Conservation (phyloP, 2,888 invertebrate genomes). For the Trichacis sp. region DNA sequence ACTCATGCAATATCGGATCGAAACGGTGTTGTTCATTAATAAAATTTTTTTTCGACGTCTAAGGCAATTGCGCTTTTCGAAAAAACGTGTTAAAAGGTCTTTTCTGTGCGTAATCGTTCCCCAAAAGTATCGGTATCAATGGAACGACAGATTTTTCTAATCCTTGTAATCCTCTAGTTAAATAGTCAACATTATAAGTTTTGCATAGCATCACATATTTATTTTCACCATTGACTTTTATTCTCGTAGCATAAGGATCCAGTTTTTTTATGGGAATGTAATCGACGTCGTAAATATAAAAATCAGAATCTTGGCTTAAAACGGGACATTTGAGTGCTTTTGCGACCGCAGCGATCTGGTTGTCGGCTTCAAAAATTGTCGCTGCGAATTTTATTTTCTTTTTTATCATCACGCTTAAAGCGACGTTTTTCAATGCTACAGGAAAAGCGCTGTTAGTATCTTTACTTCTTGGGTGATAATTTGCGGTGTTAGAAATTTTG, state of each 20-base stretch:
- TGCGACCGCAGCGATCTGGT: constrained; percentile 86
- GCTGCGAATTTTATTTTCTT: constrained; percentile 77
- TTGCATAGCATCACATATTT: constrained; percentile 75
- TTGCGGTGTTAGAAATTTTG: constrained; percentile 73
- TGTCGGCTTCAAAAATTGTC: constrained; percentile 91
- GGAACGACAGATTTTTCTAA: constrained; percentile 79
- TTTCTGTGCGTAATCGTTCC: constrained; percentile 88
- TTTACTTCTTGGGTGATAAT: constrained; percentile 72
- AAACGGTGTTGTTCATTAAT: no score
- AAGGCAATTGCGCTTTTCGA: constrained; percentile 73
- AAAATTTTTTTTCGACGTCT: constrained; percentile 45
- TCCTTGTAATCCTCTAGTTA: constrained; percentile 77
- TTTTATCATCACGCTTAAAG: constrained; percentile 77
- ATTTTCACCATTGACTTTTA: constrained; percentile 42
- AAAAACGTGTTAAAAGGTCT: constrained; percentile 80
- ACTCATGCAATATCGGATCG: not conserved
- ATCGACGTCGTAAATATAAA: constrained; percentile 86
- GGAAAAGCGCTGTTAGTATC: constrained; percentile 78
- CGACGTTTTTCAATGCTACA: constrained; percentile 79
- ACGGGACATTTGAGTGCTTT: constrained; percentile 85
- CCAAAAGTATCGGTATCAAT: constrained; percentile 84
- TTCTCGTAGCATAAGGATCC: constrained; percentile 67
- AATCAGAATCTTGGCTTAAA: constrained; percentile 94
- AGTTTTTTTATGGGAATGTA: constrained; percentile 84
- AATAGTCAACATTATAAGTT: constrained; percentile 79